Evolutionary conservation across 2,797 vertebrate species (phyloP).

Genomic region (Mormyrus proboscirostris): DNA sequence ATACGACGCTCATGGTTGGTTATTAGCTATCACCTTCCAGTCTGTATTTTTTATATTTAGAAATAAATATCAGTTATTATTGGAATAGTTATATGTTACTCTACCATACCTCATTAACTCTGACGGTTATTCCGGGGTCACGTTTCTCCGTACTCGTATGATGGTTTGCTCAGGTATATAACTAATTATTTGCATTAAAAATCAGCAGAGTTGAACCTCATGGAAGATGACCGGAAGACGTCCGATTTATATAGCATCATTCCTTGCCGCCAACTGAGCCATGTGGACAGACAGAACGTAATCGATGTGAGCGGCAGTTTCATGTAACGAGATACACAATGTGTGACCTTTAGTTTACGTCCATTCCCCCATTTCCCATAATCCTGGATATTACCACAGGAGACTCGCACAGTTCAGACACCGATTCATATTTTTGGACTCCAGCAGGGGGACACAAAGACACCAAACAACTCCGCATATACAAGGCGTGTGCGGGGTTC

Average conservation of each 20-base stretch:
- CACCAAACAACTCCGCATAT: background rate
- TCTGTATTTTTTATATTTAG: background rate
- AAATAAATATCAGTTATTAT: background rate
- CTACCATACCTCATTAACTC: background rate
- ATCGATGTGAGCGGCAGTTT: background rate
- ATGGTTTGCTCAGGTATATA: background rate
- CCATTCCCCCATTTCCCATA: background rate
- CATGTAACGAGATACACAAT: background rate
- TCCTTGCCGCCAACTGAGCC: background rate
- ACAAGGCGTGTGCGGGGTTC: background rate
- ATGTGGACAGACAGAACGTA: background rate
- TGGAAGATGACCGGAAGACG: background rate
- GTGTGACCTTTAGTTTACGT: background rate
- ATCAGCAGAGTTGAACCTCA: background rate
- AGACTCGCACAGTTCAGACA: background rate
- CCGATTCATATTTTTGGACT: background rate
- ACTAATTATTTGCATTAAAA: background rate
- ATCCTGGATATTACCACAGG: background rate
- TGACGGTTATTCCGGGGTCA: background rate
- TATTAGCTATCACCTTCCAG: background rate
- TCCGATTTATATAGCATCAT: background rate
- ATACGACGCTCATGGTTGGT: background rate
- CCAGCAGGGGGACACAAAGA: background rate
- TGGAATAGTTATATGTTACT: background rate
- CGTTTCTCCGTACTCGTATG: background rate